Percentiles rank a stretch among this genome's conserved stretches.
Evolutionary conservation across 2,113 vertebrate genomes (phyloP).

Genomic region (Larimichthys crocea): DNA sequence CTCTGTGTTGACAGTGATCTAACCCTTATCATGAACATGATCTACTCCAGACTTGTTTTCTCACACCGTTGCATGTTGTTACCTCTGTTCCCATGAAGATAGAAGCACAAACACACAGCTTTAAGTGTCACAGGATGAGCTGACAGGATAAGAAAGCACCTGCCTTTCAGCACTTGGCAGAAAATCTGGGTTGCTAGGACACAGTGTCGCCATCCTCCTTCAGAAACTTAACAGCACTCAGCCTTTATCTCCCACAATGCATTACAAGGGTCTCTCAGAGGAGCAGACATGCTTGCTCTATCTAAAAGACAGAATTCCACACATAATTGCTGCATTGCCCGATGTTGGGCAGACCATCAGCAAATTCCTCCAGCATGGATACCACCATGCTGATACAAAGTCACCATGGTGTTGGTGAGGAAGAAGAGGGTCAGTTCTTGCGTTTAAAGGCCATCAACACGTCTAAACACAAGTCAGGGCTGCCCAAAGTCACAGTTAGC

Average conservation of each 20-base stretch:
- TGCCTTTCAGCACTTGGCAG: slow-evolving; percentile 15
- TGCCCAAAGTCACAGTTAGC: too few relatives aligned
- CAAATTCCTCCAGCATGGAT: slow-evolving; percentile 47
- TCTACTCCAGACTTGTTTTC: slow-evolving; percentile 27
- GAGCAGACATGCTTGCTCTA: slow-evolving; percentile 36
- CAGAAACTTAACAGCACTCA: slow-evolving; percentile 42
- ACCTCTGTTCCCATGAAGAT: slow-evolving; percentile 35
- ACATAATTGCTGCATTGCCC: slow-evolving; percentile 34
- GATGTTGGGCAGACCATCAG: slow-evolving; percentile 39
- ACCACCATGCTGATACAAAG: background rate
- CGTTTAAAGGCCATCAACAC: background rate
- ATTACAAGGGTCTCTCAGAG: slow-evolving; percentile 49
- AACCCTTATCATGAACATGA: background rate
- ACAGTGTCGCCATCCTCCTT: slow-evolving; percentile 24
- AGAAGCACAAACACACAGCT: slow-evolving; percentile 1
- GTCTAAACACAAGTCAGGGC: too few relatives aligned
- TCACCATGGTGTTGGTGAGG: background rate
- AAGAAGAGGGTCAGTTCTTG: background rate
- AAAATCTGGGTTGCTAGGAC: slow-evolving; percentile 40
- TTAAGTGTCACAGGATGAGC: slow-evolving; percentile 25
- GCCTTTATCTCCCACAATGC: slow-evolving; percentile 55
- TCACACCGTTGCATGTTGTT: slow-evolving; percentile 24
- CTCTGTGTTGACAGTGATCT: background rate
- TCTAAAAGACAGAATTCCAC: slow-evolving; percentile 58
- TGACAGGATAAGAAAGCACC: slow-evolving; percentile 50